A percentile compares a stretch with the other conserved stretches of the same genome.
phyloP scores from a whole-genome alignment of 1,140 invertebrate species.

The Drosophila pandora region DNA sequence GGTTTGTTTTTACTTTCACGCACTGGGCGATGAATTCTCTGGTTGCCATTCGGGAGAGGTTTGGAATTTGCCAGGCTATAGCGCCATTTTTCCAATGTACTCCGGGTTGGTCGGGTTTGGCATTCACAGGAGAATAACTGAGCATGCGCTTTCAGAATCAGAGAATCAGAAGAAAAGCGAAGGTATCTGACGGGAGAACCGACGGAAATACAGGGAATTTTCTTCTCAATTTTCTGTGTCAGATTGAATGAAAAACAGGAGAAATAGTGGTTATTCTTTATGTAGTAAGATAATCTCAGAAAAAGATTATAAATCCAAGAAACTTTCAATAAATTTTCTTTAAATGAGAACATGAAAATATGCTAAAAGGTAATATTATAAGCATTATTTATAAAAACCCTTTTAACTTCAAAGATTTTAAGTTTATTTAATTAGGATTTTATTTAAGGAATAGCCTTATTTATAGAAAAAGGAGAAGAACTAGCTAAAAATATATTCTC shows the following conservation, averaged over 20 bases:
- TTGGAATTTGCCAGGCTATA: not conserved
- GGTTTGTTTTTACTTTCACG: constrained; percentile 62
- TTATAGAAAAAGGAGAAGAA: too few species aligned
- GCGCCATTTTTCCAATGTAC: constrained; percentile 49
- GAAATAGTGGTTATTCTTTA: not conserved
- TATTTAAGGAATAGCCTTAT: too few species aligned
- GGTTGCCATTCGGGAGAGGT: constrained; percentile 1
- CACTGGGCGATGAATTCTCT: constrained; percentile 3
- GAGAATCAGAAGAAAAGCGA: not conserved
- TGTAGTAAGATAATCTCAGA: not conserved
- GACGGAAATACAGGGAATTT: constrained; percentile 20
- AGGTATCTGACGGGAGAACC: not conserved
- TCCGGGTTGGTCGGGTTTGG: constrained; percentile 47
- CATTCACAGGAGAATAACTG: constrained; percentile 3
- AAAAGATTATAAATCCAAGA: not conserved
- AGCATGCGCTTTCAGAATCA: not conserved
- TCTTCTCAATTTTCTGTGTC: not conserved
- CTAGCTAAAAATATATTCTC: too few species aligned
- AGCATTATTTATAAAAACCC: too few species aligned
- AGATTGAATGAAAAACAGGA: not conserved
- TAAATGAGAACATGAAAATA: not conserved
- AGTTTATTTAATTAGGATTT: too few species aligned
- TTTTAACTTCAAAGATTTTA: too few species aligned
- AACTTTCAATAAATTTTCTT: not conserved
- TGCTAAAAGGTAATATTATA: too few species aligned